Evolutionary conservation across 2,797 vertebrate genomes (phyloP), one percentile per base, ranked within the genome.

Genomic region (Halcyon leucocephala): DNA sequence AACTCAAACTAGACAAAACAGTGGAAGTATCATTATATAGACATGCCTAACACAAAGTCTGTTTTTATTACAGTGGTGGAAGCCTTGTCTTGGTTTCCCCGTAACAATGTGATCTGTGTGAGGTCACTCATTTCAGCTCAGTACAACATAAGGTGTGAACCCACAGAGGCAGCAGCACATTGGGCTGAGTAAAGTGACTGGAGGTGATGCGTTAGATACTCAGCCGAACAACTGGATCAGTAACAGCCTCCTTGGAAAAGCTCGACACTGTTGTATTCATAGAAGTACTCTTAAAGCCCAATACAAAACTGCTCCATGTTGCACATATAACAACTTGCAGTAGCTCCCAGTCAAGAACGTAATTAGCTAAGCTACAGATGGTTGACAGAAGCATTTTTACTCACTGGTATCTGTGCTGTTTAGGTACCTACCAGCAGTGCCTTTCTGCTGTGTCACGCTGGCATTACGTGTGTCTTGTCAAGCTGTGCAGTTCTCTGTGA

Each of bases 381-480:
- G 25, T 8, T 64, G 57, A 29, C 49, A 71, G 69, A 26, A 72
- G 26, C 64, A 16, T 37, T 21, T 29, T 88, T 93, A 54, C 73
- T 86, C 19, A 2, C 44, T 52, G n/a, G 41, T 76, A 1, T 54
- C 46, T 46, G 3, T 42, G 78, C 78, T 74, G 29, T 62, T 88
- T 79, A 42, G 37, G 82, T 83, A 21, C 65, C 52, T 73, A 73
- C 39, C 52, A 86, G 77, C 72, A 86, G 46, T 55, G 57, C 66
- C 78, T 37, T 70, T 62, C 58, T 80, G 71, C 74, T 80, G 62
- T 0, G 5, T 91, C 93, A 82, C 2, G 0, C 26, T 26, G 57
- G 13, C 29, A 18, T 49, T 12, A 26, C 0, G 0, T 13, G 46
- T 9, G 1, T 37, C 4, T 44, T 7, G 0, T 9, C 13, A 12